Evolutionary conservation across 2,113 vertebrate genomes (phyloP), one percentile per base, ranked within the genome.

Genomic region (Peromyscus polionotus): DNA sequence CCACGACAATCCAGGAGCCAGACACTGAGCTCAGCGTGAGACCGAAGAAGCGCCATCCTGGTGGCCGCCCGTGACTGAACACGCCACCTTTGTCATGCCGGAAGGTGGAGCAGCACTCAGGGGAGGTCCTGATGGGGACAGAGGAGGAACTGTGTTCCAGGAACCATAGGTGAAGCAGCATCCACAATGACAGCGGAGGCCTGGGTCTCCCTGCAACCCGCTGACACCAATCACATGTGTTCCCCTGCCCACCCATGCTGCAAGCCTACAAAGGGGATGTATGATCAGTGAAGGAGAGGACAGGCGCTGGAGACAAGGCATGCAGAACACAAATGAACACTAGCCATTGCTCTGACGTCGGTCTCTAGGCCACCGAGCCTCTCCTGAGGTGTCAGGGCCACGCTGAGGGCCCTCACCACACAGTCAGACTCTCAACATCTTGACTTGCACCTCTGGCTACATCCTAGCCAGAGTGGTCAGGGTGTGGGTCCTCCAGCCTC

Each of bases 161-260:
- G 80, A 39, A 24, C 5, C 36, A 75, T 51, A 8, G 3, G 3
- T 31, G 20, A 17, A 65, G 33, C 24, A 24, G 20, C 11, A 14
- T n/a, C 16, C 28, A 28, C 42, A 54, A 2, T 54, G 72, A 31
- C 45, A 65, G 33, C 3, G 1, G 31, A 76, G 24, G 45, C 17
- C 57, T 31, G 24, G 59, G 57, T 72, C 51, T 72, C 16, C 16
- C 22, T 39, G 67, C 7, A 13, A 9, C 33, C 3, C 1, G 7
- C 36, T 42, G 45, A 72, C 4, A 39, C 28, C 28, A 57, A n/a
- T 7, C 26, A 13, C 72, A 14, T 12, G n/a, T 10, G 17, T 2
- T 39, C 2, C 4, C 39, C 51, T 0, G 2, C 24, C 48, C 7
- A 42, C 17, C 51, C 1, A 0, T 3, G 2, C 24, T 7, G 6